Percentiles rank a stretch among this genome's conserved stretches.
Evolutionary conservation across 2,888 invertebrate genomes (phyloP).

Genomic region (Spodoptera exigua): DNA sequence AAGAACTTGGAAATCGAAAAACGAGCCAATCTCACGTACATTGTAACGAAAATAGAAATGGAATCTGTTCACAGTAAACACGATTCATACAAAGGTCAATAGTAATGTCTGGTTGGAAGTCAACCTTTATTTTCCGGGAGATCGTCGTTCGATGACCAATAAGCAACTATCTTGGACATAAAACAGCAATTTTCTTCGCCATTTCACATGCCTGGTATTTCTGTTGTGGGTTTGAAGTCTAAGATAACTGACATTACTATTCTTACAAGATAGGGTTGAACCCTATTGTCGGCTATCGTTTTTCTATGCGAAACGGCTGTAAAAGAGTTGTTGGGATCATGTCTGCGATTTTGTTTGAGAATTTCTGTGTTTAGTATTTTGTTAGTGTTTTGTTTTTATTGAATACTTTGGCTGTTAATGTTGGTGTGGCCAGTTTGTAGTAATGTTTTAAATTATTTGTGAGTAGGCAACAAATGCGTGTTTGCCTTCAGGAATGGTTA

Average conservation of each 20-base stretch:
- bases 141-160: not conserved
- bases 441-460: too few relatives aligned
- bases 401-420: too few relatives aligned
- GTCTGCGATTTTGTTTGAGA: not conserved
- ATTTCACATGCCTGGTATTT: slow-evolving; percentile 58
- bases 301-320: slow-evolving; percentile 23
- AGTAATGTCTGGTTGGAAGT: slow-evolving; percentile 21
- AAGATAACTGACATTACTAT: slow-evolving; percentile 42
- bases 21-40: too few relatives aligned
- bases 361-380: too few relatives aligned
- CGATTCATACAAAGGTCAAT: slow-evolving; percentile 9
- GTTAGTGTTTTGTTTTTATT: too few relatives aligned
- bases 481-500: too few relatives aligned
- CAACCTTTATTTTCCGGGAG: slow-evolving; percentile 27
- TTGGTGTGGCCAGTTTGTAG: too few relatives aligned
- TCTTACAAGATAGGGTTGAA: slow-evolving; percentile 48
- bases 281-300: slow-evolving; percentile 41
- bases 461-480: too few relatives aligned
- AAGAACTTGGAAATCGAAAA: too few relatives aligned
- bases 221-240: slow-evolving; percentile 36
- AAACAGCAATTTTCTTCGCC: slow-evolving; percentile 62
- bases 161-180: slow-evolving; percentile 18
- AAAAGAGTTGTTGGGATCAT: slow-evolving; percentile 30
- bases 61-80: too few relatives aligned
- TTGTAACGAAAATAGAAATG: too few relatives aligned